Base-by-base conservation (phyloP, 2,888 invertebrate species). In the Drosophila meridiana region DNA sequence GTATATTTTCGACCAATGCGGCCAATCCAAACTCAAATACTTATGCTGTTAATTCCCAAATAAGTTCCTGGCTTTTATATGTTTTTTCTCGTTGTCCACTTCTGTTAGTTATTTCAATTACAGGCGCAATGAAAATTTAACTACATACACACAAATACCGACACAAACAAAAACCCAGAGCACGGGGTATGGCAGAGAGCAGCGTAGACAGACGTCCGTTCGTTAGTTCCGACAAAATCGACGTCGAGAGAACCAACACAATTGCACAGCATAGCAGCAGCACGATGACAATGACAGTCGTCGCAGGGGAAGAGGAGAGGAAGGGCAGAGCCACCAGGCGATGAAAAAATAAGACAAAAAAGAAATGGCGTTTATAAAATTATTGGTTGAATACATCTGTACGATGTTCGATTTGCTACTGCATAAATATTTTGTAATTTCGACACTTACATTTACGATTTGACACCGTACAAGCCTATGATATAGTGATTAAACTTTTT, bases 221-320 rank as follows among this genome's bases (percentile, higher is more conserved):
- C 62, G 66, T 76, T 60, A 48, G 62, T 79, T 69, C 57, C 75
- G 72, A 78, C 72, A 72, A 78, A 76, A 73, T 80, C 73, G 70
- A 79, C 74, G 62, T 48, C 66, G 69, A 78, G 62, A 71, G 76
- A 74, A 81, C 85, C 81, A 87, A 86, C 61, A 86, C 85, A 83
- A 70, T 70, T 80, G 69, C 78, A 86, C 58, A 42, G 70, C 61
- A 78, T 56, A 75, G 75, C 66, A 78, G 76, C 83, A 86, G 73
- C 83, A 87, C 84, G 82, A 87, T 78, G 86, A 82, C 67, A 83
- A 76, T 77, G 77, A 65, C 67, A 69, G 66, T 62, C 73, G 61
- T 56, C 45, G 60, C 62, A 53, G 58, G 68, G 57, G 56, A 70
- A 57, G 56, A 62, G 40, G 69, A 63, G 58, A 52, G 66, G 63